Conservation (phyloP, 2,797 vertebrate genomes). For the Sciaenops ocellatus region DNA sequence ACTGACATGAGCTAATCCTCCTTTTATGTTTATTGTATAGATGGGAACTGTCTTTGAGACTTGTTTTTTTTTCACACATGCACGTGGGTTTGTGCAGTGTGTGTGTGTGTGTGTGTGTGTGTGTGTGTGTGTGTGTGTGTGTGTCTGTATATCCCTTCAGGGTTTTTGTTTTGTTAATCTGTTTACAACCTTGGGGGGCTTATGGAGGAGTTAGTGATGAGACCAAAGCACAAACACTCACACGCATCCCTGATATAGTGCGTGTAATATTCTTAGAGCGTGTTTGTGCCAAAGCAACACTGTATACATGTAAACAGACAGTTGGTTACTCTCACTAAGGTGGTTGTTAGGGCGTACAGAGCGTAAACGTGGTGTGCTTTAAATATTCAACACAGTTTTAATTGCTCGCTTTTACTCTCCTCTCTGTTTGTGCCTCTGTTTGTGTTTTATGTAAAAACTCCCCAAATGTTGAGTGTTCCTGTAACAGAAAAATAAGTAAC, state of each 20-base stretch:
- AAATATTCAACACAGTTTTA: constrained; percentile 37
- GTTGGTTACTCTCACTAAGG: constrained; percentile 42
- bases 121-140: background rate
- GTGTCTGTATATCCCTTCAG: constrained; percentile 20
- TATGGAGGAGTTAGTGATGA: constrained; percentile 33
- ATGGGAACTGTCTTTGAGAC: constrained; percentile 17
- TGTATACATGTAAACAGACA: constrained; percentile 49
- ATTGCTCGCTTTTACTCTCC: constrained; percentile 19
- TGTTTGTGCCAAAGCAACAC: constrained; percentile 52
- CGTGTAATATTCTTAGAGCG: constrained; percentile 42
- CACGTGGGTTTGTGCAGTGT: constrained; percentile 9
- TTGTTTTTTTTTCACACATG: constrained; percentile 3
- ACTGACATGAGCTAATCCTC: constrained; percentile 53
- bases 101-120: background rate
- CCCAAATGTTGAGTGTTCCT: background rate
- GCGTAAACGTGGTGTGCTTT: constrained; percentile 36
- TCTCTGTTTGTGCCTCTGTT: constrained; percentile 13
- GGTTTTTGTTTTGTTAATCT: constrained; percentile 48
- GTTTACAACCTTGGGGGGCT: constrained; percentile 35
- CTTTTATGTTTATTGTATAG: constrained; percentile 52
- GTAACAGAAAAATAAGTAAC: background rate
- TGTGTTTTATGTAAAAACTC: background rate
- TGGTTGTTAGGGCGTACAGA: constrained; percentile 31
- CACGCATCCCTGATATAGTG: constrained; percentile 28
- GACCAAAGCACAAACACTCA: background rate